Percentiles rank a stretch among this genome's conserved stretches.
Conservation (phyloP, 2,113 vertebrate genomes). For the Brachyhypopomus gauderio region DNA sequence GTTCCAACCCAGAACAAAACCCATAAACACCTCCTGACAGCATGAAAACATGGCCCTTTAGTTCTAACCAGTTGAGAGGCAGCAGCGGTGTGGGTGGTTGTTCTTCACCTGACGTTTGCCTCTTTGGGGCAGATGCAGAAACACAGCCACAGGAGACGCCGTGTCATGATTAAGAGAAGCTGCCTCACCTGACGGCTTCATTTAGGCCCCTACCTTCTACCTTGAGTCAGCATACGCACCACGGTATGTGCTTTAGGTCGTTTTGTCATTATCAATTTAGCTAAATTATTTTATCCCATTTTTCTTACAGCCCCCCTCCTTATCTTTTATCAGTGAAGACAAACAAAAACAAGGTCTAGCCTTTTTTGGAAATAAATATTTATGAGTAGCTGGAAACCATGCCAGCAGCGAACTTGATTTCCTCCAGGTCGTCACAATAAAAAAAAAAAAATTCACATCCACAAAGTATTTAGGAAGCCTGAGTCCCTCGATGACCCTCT, state of each 20-base stretch:
- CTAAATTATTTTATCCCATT: background rate
- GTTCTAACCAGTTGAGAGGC: slow-evolving; percentile 54
- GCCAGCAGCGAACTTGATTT: background rate
- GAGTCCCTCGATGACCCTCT: slow-evolving; percentile 15
- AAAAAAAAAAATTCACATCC: too few relatives aligned
- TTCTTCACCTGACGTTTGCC: background rate
- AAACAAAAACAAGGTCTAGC: background rate
- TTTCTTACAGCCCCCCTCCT: background rate
- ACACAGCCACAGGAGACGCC: too few relatives aligned
- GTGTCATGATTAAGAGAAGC: slow-evolving; percentile 23
- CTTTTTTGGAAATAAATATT: slow-evolving; percentile 17
- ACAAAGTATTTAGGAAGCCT: slow-evolving; percentile 37
- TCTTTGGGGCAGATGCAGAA: too few relatives aligned
- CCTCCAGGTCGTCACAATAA: background rate
- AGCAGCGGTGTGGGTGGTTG: slow-evolving; percentile 12
- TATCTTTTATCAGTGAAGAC: background rate
- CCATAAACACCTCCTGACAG: slow-evolving; percentile 25
- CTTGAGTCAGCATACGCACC: slow-evolving; percentile 9
- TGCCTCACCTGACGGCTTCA: slow-evolving; percentile 43
- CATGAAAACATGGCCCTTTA: slow-evolving; percentile 46
- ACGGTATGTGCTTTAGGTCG: background rate
- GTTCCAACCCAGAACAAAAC: slow-evolving; percentile 17
- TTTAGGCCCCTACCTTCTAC: slow-evolving; percentile 47
- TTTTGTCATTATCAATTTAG: background rate
- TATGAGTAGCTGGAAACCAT: slow-evolving; percentile 5